These are phyloP conservation scores for Paradoxurus hermaphroditus DNA, from an alignment of 2,113 vertebrate genomes.

Conservation along the genomic window DNA sequence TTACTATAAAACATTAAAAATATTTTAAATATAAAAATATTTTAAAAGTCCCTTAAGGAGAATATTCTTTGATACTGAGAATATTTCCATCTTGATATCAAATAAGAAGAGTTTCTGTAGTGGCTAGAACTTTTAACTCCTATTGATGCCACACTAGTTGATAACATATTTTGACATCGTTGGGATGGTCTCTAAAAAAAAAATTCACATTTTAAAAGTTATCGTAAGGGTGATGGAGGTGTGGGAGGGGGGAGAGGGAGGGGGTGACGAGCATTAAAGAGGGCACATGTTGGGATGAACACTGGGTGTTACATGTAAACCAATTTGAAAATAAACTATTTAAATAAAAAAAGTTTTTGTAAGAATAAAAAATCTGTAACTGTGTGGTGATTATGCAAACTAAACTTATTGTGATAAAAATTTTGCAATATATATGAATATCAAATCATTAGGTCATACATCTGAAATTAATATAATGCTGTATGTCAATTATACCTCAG, in stretches of 20 bases:
- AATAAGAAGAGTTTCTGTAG: neutral
- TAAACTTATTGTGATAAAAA: neutral
- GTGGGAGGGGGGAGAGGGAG: too few species aligned
- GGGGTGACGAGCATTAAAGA: too few species aligned
- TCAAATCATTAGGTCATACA: neutral
- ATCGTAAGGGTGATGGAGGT: neutral
- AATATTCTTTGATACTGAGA: neutral
- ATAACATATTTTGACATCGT: neutral
- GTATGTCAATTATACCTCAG: neutral
- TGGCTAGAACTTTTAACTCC: neutral
- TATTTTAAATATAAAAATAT: neutral
- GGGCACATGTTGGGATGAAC: too few species aligned
- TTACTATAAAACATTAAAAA: neutral
- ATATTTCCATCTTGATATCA: neutral
- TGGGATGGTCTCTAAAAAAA: neutral
- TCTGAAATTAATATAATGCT: neutral
- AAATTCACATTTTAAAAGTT: neutral
- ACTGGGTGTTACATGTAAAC: too few species aligned
- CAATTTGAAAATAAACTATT: too few species aligned
- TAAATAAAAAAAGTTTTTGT: too few species aligned
- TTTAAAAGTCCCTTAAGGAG: neutral
- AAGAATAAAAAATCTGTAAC: neutral
- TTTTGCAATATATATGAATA: neutral
- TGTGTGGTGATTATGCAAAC: neutral
- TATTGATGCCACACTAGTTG: neutral